phyloP scores from a whole-genome alignment of 2,888 invertebrate species.

The Blera fallax region DNA sequence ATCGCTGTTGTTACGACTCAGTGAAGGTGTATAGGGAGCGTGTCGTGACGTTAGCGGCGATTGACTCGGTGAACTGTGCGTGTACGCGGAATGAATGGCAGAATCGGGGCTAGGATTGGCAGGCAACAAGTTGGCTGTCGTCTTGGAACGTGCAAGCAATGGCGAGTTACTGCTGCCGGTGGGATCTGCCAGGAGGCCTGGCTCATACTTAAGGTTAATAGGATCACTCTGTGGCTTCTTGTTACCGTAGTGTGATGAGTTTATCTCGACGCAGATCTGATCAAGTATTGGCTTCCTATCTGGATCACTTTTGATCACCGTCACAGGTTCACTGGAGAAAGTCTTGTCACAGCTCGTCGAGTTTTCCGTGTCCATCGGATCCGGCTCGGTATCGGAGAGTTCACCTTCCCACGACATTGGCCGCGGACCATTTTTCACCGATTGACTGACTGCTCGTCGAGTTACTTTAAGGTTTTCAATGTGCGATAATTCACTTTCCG shows the following conservation, averaged over 20 bases:
- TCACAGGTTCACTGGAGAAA: constrained; percentile 38
- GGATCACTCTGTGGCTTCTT: constrained; percentile 78
- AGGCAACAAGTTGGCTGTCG: constrained; percentile 84
- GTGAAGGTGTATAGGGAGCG: constrained; percentile 89
- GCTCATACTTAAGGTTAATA: constrained; percentile 81
- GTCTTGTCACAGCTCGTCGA: constrained; percentile 73
- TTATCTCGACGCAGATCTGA: constrained; percentile 77
- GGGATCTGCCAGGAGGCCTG: constrained; percentile 74
- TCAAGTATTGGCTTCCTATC: constrained; percentile 77
- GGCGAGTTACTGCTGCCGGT: constrained; percentile 84
- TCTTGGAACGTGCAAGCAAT: constrained; percentile 85
- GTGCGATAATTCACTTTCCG: constrained; percentile 80
- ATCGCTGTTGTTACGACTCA: constrained; percentile 94
- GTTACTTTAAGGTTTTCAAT: constrained; percentile 83
- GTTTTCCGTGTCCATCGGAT: constrained; percentile 82
- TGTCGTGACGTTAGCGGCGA: constrained; percentile 93
- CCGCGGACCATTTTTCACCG: constrained; percentile 83
- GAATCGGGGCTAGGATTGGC: constrained; percentile 94
- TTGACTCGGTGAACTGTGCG: constrained; percentile 91
- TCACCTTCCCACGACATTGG: constrained; percentile 98
- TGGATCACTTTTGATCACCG: constrained; percentile 78
- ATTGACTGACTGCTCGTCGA: constrained; percentile 81
- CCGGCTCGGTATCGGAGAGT: constrained; percentile 88
- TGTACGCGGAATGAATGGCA: constrained; percentile 94
- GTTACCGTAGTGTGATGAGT: constrained; percentile 63